phyloP scores from a whole-genome alignment of 2,888 invertebrate genomes.

The Epirrhoe tristata region DNA sequence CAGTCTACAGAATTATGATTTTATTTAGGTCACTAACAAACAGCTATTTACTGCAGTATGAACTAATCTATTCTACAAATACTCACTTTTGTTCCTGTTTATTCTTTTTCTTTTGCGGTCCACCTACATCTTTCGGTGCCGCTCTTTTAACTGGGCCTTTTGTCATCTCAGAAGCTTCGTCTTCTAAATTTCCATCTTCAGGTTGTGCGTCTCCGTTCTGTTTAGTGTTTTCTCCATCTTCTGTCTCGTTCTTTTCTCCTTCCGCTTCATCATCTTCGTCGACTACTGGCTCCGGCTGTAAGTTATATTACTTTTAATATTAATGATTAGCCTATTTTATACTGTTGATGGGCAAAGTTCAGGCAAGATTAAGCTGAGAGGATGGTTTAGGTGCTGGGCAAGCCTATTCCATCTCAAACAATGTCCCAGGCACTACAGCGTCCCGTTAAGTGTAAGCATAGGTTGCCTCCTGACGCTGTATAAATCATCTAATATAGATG shows the following conservation, averaged over 20 bases:
- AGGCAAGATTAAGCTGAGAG: too few relatives aligned
- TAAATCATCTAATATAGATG: too few relatives aligned
- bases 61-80: neutral
- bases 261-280: conserved; percentile 74
- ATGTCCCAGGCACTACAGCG: too few relatives aligned
- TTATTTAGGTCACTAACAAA: too few relatives aligned
- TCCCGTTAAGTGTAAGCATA: too few relatives aligned
- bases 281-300: conserved; percentile 76
- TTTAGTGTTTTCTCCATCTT: conserved; percentile 46
- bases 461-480: too few relatives aligned
- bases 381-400: too few relatives aligned
- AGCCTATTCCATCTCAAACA: too few relatives aligned
- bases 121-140: conserved; percentile 50
- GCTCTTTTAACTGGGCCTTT: conserved; percentile 60
- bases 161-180: conserved; percentile 38
- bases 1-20: too few relatives aligned
- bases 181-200: conserved; percentile 43
- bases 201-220: conserved; percentile 63
- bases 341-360: too few relatives aligned
- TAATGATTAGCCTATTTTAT: neutral
- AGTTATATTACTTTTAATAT: conserved; percentile 1
- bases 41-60: neutral
- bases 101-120: conserved; percentile 65
- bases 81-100: conserved; percentile 52
- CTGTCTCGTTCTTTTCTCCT: conserved; percentile 46